Conservation (phyloP, 2,113 vertebrate species). For the Hydrolagus affinis region DNA sequence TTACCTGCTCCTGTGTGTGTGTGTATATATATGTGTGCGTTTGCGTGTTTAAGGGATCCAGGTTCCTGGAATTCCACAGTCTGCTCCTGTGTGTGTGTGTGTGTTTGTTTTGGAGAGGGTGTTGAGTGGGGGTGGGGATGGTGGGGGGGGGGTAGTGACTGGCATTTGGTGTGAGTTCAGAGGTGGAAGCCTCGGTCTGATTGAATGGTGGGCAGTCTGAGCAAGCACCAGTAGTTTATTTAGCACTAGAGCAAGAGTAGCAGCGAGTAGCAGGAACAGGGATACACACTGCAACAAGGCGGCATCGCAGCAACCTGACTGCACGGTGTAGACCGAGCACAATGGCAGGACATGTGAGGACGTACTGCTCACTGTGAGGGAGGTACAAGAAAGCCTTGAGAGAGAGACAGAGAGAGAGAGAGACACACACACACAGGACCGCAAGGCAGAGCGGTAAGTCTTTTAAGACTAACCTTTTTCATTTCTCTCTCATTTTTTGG, state of each 20-base stretch:
- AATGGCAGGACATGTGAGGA: not conserved
- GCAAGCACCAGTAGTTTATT: no score
- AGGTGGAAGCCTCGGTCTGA: slow-evolving; percentile 6
- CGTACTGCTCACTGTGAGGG: not conserved
- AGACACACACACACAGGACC: not conserved
- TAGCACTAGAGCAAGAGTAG: no score
- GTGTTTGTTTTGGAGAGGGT: no score
- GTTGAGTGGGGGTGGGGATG: not conserved
- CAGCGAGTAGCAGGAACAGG: not conserved
- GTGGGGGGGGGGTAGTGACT: not conserved
- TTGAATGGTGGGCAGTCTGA: not conserved
- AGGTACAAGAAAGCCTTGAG: not conserved
- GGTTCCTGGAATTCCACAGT: no score
- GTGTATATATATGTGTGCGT: no score
- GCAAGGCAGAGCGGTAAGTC: not conserved
- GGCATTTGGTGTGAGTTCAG: not conserved
- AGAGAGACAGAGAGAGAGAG: not conserved
- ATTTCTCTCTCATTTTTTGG: not conserved
- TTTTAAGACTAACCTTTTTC: no score
- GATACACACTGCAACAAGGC: slow-evolving; percentile 4
- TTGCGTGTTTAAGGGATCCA: no score
- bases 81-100: no score
- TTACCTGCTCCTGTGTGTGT: no score
- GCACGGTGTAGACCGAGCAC: not conserved
- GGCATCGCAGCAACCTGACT: not conserved